Percentiles rank a stretch among this genome's conserved stretches.
phyloP scores from a whole-genome alignment of 2,113 vertebrate genomes.

The Columbina picui region DNA sequence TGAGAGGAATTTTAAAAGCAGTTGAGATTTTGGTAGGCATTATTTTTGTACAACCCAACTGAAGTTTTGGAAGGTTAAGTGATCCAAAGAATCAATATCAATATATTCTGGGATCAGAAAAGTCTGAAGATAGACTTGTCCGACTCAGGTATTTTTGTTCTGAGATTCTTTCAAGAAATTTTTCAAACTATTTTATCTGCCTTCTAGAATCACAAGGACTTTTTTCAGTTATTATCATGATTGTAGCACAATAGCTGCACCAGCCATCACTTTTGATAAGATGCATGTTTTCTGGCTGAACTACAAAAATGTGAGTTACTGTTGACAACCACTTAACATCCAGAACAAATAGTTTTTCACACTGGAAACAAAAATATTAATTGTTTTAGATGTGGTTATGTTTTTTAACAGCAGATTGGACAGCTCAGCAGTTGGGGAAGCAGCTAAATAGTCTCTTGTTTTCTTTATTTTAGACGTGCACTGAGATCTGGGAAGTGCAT shows the following conservation, averaged over 20 bases:
- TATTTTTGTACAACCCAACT: neutral
- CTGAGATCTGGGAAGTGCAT: neutral
- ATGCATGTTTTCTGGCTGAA: neutral
- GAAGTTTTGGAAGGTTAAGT: neutral
- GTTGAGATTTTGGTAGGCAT: neutral
- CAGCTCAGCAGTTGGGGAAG: neutral
- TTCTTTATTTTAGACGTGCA: neutral
- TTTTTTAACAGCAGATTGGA: neutral
- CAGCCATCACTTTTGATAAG: neutral
- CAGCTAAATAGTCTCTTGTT: neutral
- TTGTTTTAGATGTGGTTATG: neutral
- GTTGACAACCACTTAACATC: neutral
- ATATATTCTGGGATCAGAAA: neutral
- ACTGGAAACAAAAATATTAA: slow-evolving; percentile 22
- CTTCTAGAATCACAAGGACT: neutral
- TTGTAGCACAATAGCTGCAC: neutral
- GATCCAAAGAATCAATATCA: neutral
- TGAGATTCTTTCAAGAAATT: neutral
- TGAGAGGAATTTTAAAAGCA: neutral
- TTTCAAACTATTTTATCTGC: neutral
- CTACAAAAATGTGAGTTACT: neutral
- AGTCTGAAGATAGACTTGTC: neutral
- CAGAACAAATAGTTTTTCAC: slow-evolving; percentile 1
- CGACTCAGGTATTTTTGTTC: neutral
- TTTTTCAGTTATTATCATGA: neutral